Evolutionary conservation across 2,888 invertebrate species (phyloP), one percentile per base, ranked within the genome.

Genomic region (Cantharis rufa): DNA sequence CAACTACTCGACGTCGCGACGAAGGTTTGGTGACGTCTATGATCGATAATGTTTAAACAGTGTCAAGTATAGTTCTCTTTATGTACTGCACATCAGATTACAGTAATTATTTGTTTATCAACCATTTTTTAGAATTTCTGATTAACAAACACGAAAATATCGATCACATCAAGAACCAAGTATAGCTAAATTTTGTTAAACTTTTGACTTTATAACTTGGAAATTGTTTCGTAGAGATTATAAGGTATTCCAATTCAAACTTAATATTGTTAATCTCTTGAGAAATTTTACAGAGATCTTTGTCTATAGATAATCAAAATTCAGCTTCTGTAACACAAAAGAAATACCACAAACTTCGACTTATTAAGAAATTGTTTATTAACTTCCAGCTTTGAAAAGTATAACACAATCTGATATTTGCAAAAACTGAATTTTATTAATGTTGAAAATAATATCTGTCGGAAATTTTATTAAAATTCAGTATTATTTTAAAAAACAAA

Each of bases 1-100:
- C 66, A 76, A 69, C 69, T 75, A 69, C 68, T 78, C 75, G 70
- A 70, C 79, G 80, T 78, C 78, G 78, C 78, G 78, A 78, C 78
- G 78, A 66, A 28, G 71, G 62, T 62, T 71, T 16, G 15, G 64
- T 70, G 66, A 78, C 78, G 78, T 78, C 76, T 64, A 27, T 63
- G 71, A 78, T 78, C 78, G 74, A 78, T 78, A 78, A 66, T 16
- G 73, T 75, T 72, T 72, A 78, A 75, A 78, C 72, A 75, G 78
- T 78, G 72, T 78, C 78, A 75, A 78, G 72, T 72, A 64, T 63
- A 71, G 62, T 18, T 72, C 66, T 27, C 70, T 74, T 71, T 72
- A 66, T 66, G 64, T 66, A 66, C 64, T 24, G n/a, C 9, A 66
- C 64, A 66, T 16, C 16, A 21, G 64, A 66, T 66, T 66, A 66